Conservation (phyloP, 1,140 invertebrate genomes). For the Eulimnadia texana region DNA sequence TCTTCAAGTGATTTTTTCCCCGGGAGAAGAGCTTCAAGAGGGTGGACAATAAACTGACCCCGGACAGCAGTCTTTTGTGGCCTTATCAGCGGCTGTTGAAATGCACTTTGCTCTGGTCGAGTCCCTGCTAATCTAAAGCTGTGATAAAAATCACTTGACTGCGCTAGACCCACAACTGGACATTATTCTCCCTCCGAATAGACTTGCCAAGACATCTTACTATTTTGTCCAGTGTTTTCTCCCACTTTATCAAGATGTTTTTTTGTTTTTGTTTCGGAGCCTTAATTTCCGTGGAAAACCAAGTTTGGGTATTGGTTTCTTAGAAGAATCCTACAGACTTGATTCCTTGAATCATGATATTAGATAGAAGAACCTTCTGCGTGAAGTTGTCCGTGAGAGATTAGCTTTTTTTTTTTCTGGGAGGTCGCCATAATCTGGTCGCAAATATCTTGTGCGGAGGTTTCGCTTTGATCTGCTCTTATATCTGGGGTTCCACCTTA, state of each 20-base stretch:
- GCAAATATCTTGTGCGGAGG: background rate
- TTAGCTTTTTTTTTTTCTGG: background rate
- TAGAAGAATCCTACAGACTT: no score
- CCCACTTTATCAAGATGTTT: no score
- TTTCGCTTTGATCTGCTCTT: background rate
- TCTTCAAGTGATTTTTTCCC: background rate
- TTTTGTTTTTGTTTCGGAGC: no score
- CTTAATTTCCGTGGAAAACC: no score
- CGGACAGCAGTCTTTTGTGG: background rate
- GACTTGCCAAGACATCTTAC: background rate
- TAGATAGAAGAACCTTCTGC: no score
- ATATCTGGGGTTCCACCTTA: background rate
- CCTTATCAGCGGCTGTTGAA: background rate
- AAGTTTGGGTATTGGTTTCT: no score
- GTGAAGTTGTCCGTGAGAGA: background rate
- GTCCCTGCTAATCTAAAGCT: background rate
- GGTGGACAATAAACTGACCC: no score
- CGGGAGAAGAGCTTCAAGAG: no score
- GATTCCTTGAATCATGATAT: no score
- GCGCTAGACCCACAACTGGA: background rate
- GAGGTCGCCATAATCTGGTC: background rate
- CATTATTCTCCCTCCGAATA: background rate
- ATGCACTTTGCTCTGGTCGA: background rate
- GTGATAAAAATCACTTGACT: background rate
- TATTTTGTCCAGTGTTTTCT: no score